Base-by-base conservation (phyloP, 1,140 invertebrate genomes). In the Mya arenaria region DNA sequence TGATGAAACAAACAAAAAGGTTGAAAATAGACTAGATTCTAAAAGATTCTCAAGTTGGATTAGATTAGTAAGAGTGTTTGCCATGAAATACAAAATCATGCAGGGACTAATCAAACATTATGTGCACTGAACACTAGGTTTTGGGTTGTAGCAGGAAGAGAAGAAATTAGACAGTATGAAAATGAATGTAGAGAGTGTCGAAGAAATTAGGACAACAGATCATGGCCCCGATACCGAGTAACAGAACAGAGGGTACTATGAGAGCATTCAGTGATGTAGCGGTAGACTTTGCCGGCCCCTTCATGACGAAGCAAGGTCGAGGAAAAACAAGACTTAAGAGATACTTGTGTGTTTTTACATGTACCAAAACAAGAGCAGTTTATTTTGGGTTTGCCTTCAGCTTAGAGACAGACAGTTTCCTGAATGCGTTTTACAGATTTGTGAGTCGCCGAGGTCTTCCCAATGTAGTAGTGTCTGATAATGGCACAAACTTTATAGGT, bases 401-500 rank as follows among this genome's bases (percentile, higher is more conserved):
- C 15, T 41, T 87, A 69, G 56, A 37, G 44, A 84, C 80, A 23
- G 62, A 69, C 32, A 23, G 56, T 34, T 86, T 84, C 41, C 81
- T 87, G 34, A 87, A 86, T 37, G 84, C 78, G 4, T 41, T 86
- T 25, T 15, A 79, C 48, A 55, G 77, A 36, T 80, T 80, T 34
- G 25, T 60, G 17, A 30, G 63, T 8, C 39, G 68, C 25, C 77
- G 77, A 41, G 75, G 75, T 10, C 60, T 25, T 0, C 41, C 68
- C 4, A 8, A 39, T 4, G 17, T 25, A 23, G 32, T 80, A 17
- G 25, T 63, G 39, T 85, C 58, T 23, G 85, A 87, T 39, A 62
- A 63, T 36, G 84, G 84, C 15, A 85, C 85, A 0, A 87, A 86
- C 48, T 87, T 87, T 68, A 66, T 85, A n/a, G 86, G 84, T 2